Base-by-base conservation (phyloP, 1,140 invertebrate species). In the Diorhabda carinulata region DNA sequence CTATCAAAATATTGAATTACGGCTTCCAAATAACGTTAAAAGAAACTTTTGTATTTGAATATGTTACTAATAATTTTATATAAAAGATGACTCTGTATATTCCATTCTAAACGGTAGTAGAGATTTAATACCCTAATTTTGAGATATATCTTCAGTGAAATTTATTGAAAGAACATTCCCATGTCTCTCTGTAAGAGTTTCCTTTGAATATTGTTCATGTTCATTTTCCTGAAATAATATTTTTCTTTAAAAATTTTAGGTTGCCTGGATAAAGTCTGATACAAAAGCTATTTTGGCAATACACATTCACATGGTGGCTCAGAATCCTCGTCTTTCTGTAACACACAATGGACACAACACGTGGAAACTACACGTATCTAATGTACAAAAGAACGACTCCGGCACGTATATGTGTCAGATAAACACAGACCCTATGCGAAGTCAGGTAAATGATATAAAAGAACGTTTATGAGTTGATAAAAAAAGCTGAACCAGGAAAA, bases 351-450 rank as follows among this genome's bases (percentile, higher is more conserved):
- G 93, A 60, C 92, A 95, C 82, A 94, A 95, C 79, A 94, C 93
- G 66, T 96, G 93, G 93, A 94, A 91, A 81, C 86, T 96, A 72
- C 90, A 93, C 82, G 90, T 96, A 77, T 87, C 88, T 70, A 92
- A 94, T 78, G 93, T 96, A 43, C 92, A 94, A 81, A 89, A 91
- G 75, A 93, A 93, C 78, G 94, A 96, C 81, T 91, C 90, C 2
- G 93, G 92, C 65, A 92, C 89, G 41, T 95, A 94, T 81, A 94
- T 94, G 91, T 96, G 93, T 81, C 94, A 96, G 82, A 90, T 96
- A 73, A 96, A 96, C 80, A 95, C 93, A 3, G 92, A 94, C 77
- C 94, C 94, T 4, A 95, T 95, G 92, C 88, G 89, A 76, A 92
- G 90, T 81, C 92, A 94, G 87, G 92, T 95, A 82, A 65, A 61